A percentile compares a stretch with the other conserved stretches of the same genome.
phyloP scores from a whole-genome alignment of 2,888 invertebrate species.

The Tetropium fuscum region DNA sequence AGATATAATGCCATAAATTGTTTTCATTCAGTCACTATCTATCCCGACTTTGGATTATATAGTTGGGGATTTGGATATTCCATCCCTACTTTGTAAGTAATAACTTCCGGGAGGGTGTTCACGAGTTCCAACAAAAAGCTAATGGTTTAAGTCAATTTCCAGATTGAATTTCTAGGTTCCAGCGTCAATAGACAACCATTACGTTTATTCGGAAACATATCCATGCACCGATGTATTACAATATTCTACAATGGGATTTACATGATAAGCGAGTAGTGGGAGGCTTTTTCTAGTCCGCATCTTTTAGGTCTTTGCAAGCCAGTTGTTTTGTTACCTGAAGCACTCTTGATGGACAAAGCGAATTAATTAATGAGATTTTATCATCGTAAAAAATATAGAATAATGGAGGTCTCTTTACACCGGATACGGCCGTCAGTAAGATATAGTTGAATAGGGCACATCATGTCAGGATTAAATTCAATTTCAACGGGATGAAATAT shows the following conservation, averaged over 20 bases:
- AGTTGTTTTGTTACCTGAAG: slow-evolving; percentile 21
- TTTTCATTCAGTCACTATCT: no score
- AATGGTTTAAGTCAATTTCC: slow-evolving; percentile 36
- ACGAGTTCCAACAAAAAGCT: slow-evolving; percentile 24
- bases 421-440: neutral
- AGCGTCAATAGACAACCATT: slow-evolving; percentile 24
- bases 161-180: slow-evolving; percentile 36
- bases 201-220: slow-evolving; percentile 26
- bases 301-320: slow-evolving; percentile 8
- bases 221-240: slow-evolving; percentile 21
- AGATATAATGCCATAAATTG: no score
- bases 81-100: neutral
- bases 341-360: slow-evolving; percentile 13
- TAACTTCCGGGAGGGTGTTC: slow-evolving; percentile 10
- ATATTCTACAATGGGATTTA: slow-evolving; percentile 19
- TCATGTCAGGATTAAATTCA: slow-evolving; percentile 45
- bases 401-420: neutral
- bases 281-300: neutral
- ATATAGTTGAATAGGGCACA: slow-evolving; percentile 29
- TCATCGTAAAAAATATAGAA: slow-evolving; percentile 1
- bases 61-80: no score
- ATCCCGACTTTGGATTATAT: no score
- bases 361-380: slow-evolving; percentile 21
- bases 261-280: slow-evolving; percentile 19
- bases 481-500: slow-evolving; percentile 46